Evolutionary conservation across 2,888 invertebrate genomes (phyloP).

Genomic region (Tanaodytes sp.): DNA sequence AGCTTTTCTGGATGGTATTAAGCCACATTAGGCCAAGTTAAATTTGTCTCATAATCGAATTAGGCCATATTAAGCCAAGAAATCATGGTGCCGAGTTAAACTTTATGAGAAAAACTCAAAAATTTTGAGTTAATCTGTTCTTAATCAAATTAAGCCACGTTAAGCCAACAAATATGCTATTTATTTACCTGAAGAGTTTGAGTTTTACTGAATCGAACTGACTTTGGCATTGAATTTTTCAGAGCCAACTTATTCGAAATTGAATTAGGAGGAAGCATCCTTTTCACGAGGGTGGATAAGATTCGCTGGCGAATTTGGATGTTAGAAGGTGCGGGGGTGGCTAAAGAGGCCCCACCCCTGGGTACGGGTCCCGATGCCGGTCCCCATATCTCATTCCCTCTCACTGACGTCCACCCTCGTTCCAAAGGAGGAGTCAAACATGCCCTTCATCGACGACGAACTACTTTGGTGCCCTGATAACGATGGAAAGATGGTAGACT

Average conservation of each 20-base stretch:
- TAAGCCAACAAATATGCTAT: too few relatives aligned
- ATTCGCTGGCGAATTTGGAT: constrained; percentile 69
- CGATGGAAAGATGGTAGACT: constrained; percentile 94
- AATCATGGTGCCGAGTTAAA: too few relatives aligned
- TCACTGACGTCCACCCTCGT: constrained; percentile 72
- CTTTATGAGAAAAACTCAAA: too few relatives aligned
- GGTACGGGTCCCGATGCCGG: constrained; percentile 73
- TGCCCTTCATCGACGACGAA: constrained; percentile 97
- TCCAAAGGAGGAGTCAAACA: constrained; percentile 76
- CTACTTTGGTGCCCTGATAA: constrained; percentile 95
- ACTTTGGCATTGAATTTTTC: neutral
- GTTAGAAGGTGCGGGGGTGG: constrained; percentile 73
- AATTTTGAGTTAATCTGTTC: too few relatives aligned
- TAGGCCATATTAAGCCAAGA: too few relatives aligned
- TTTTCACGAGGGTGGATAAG: constrained; percentile 39
- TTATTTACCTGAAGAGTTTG: too few relatives aligned
- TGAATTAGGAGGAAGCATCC: too few relatives aligned
- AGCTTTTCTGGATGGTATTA: too few relatives aligned
- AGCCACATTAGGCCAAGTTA: too few relatives aligned
- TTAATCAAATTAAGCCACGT: too few relatives aligned
- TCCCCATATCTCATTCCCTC: constrained; percentile 72
- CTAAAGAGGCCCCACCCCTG: constrained; percentile 72
- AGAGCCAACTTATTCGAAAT: neutral
- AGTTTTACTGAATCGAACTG: neutral
- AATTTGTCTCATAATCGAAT: too few relatives aligned